Percentiles rank a stretch among this genome's conserved stretches.
phyloP scores from a whole-genome alignment of 2,113 vertebrate species.

The Boulengeromyrus knoepffleri region DNA sequence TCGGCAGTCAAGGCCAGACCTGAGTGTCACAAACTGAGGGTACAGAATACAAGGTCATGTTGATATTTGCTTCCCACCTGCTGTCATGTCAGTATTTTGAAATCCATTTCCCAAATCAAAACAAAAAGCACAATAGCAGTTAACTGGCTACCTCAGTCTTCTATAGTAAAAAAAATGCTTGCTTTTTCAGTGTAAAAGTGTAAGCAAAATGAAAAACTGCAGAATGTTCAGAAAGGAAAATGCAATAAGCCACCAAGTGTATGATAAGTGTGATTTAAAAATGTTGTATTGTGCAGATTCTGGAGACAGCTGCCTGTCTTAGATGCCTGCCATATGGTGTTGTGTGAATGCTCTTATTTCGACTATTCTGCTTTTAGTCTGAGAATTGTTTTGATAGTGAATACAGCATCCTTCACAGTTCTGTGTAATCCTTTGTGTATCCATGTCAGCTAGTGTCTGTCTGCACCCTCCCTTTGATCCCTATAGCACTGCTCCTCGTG shows the following conservation, averaged over 20 bases:
- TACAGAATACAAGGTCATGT: not conserved
- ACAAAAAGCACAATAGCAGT: not conserved
- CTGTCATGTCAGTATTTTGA: not conserved
- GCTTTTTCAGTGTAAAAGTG: not conserved
- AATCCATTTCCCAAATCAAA: not conserved
- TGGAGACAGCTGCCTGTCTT: not conserved
- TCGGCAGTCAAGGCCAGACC: not conserved
- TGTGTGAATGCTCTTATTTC: not conserved
- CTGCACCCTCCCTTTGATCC: not conserved
- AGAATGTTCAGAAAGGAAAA: not conserved
- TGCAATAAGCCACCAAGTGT: not conserved
- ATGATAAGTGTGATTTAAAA: not conserved
- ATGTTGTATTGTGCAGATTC: not conserved
- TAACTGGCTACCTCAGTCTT: not conserved
- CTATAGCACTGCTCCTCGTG: not conserved
- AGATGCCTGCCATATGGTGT: not conserved
- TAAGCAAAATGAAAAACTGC: not conserved
- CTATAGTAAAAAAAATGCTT: not conserved
- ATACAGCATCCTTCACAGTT: not conserved
- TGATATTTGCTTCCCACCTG: not conserved
- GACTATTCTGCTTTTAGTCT: not conserved
- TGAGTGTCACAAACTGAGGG: not conserved
- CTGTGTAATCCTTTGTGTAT: slow-evolving; percentile 2
- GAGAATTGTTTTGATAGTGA: not conserved
- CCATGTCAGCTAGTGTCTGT: not conserved